Base-by-base conservation (phyloP, 2,797 vertebrate genomes). In the Syngnathus rostellatus region DNA sequence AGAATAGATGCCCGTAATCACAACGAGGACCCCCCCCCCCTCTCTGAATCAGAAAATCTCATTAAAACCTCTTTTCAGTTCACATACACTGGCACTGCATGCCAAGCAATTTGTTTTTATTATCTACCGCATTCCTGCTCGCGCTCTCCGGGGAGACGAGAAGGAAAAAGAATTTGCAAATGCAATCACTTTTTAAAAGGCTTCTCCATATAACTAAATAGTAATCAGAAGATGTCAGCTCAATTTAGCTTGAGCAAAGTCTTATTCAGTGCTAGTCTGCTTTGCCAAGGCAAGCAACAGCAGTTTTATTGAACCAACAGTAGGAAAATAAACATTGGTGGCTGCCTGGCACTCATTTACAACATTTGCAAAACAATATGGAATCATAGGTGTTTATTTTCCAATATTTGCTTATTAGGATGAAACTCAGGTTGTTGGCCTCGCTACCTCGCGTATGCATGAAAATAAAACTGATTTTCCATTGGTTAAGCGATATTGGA, bases 51-150 rank as follows among this genome's bases (percentile, higher is more conserved):
- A 67, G 5, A 73, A 81, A 83, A 79, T 73, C 82, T 77, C 75
- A 79, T 78, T 81, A 77, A 73, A 31, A 74, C 74, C 61, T 45
- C 71, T 62, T 68, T 37, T 2, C 1, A 66, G 63, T 70, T 74
- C 73, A 72, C 70, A 72, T 60, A 55, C 67, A 17, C 72, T 68
- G 77, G 66, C 67, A 77, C 74, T 78, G 72, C 71, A 40, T 61
- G 59, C 59, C 59, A 73, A 55, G 57, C 73, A 72, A 71, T 75
- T 70, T 62, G 72, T 73, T 81, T 78, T 81, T 77, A 84, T 79
- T 80, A 76, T 81, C 81, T 70, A 12, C 65, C 0, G 66, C 83
- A 83, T 85, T 83, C 79, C 77, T 68, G 69, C 68, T 46, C 38
- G 41, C 4, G 21, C 68, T 86, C 69, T 81, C 82, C 71, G 0